Evolutionary conservation across 2,113 vertebrate genomes (phyloP), one percentile per base, ranked within the genome.

Genomic region (Gasterosteus aculeatus): DNA sequence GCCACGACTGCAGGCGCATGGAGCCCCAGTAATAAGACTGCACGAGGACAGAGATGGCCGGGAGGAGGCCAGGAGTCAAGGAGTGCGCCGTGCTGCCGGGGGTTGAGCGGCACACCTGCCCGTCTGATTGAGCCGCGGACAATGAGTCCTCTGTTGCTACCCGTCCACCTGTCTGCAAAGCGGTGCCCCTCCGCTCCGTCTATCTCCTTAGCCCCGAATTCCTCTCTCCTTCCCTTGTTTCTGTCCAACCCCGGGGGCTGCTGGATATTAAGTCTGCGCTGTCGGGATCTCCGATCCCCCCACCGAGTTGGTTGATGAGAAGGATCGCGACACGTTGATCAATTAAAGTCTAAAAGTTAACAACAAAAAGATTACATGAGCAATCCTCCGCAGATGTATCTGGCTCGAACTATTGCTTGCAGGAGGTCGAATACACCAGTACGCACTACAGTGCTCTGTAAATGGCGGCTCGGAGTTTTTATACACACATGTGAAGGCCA

Each of bases 151-250:
- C 86, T 94, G 94, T 94, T 87, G 72, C 59, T 82, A 80, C 78
- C 78, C 86, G 88, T 89, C 92, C 93, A 94, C 93, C 93, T 94
- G 93, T 89, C 89, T 75, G 8, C 89, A 83, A 47, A 85, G 61
- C 66, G 70, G 85, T 85, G 84, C 80, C 84, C 85, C 85, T 81
- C 70, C 18, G 38, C 77, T 67, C 78, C 82, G 77, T 91, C 86
- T 86, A 78, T 91, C 86, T 86, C 69, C 87, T 76, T 85, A 82
- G 82, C 69, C 75, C 81, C 69, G 54, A 91, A 93, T 93, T 93
- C 89, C 85, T 86, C 80, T 80, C 86, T 68, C 78, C 64, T 66
- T 85, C 81, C 49, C 62, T 88, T n/a, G 33, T 84, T 75, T 58
- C 66, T 62, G 81, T 77, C 77, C 77, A 69, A 60, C 78, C 60